Evolutionary conservation across 2,888 invertebrate species (phyloP).

Genomic region (Catocala sponsa): DNA sequence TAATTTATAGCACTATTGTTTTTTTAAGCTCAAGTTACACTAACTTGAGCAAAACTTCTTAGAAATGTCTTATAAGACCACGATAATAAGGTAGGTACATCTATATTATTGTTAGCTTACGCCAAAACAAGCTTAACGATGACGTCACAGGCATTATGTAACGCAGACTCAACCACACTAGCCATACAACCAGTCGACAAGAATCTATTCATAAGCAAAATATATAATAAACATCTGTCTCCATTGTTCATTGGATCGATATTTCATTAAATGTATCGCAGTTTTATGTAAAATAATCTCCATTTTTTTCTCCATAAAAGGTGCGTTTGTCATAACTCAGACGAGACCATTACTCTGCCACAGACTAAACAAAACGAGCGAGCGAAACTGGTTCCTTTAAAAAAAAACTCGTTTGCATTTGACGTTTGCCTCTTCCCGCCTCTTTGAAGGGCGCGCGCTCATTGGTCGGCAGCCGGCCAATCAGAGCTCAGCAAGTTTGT

Average conservation of each 20-base stretch:
- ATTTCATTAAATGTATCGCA: conserved; percentile 22
- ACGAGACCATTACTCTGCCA: conserved; percentile 60
- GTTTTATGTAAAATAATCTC: conserved; percentile 17
- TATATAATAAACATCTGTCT: neutral
- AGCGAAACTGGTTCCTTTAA: conserved; percentile 69
- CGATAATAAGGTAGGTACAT: too few species aligned
- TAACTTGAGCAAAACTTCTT: neutral
- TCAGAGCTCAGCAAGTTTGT: conserved; percentile 56
- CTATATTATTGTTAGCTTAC: too few species aligned
- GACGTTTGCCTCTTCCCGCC: conserved; percentile 86
- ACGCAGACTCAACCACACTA: too few species aligned
- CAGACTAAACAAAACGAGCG: conserved; percentile 71
- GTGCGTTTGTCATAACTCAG: conserved; percentile 51
- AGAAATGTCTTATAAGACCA: neutral
- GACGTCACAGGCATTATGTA: neutral
- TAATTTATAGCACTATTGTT: too few species aligned
- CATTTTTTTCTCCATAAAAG: conserved; percentile 31
- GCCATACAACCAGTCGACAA: neutral
- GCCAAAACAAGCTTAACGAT: neutral
- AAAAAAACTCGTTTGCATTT: conserved; percentile 82
- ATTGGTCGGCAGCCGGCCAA: conserved; percentile 76
- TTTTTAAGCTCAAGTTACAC: too few species aligned
- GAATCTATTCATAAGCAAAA: neutral
- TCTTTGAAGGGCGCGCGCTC: conserved; percentile 60
- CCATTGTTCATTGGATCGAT: conserved; percentile 3